phyloP scores from a whole-genome alignment of 2,113 vertebrate species.

The Tychaedon coryphoeus region DNA sequence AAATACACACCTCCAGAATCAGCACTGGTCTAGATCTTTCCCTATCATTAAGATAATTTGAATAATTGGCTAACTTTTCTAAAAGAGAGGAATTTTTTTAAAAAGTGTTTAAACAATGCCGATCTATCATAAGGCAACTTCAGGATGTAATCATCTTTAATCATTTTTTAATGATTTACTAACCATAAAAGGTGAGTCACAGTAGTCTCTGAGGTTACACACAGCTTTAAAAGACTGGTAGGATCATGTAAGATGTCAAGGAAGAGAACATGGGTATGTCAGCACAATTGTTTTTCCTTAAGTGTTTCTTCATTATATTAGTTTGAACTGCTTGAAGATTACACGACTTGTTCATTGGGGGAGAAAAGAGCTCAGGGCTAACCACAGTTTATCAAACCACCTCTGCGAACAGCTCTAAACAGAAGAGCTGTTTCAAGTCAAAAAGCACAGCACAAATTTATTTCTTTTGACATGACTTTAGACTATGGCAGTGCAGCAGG shows the following conservation, averaged over 20 bases:
- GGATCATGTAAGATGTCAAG: neutral
- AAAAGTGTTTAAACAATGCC: neutral
- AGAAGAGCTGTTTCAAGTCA: neutral
- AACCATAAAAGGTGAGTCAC: neutral
- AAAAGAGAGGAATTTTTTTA: neutral
- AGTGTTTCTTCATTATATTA: neutral
- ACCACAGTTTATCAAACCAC: neutral
- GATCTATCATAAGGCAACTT: neutral
- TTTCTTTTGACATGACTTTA: neutral
- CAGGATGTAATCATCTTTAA: neutral
- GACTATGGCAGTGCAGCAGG: neutral
- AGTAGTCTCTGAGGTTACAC: neutral
- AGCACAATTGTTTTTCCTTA: neutral
- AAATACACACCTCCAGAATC: neutral
- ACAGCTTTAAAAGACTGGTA: neutral
- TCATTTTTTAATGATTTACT: neutral
- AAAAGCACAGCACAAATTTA: neutral
- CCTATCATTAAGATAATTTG: neutral
- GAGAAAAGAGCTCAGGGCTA: neutral
- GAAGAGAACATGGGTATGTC: neutral
- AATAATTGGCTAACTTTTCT: neutral
- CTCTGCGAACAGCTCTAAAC: neutral
- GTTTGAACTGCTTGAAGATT: neutral
- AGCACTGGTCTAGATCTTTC: neutral
- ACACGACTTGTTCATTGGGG: neutral